phyloP scores from a whole-genome alignment of 2,797 vertebrate species.

The Toxotes lorentzi region DNA sequence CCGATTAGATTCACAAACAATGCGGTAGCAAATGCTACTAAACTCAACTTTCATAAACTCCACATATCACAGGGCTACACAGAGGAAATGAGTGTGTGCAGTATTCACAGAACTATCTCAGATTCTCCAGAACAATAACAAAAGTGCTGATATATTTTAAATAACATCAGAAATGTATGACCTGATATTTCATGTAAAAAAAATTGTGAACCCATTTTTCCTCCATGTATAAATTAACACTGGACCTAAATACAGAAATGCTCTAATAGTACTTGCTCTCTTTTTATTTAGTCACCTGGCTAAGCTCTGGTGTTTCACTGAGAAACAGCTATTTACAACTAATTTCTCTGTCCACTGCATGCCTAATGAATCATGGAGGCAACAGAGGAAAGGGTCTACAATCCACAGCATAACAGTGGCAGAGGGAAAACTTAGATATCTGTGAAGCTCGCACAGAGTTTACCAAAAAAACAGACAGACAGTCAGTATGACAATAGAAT shows the following conservation, averaged over 20 bases:
- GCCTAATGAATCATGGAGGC: conserved; percentile 4
- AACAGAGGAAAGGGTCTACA: not conserved
- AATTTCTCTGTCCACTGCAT: conserved; percentile 2
- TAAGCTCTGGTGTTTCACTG: conserved; percentile 5
- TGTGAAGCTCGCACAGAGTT: not conserved
- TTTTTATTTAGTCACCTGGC: conserved; percentile 3
- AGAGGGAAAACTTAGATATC: not conserved
- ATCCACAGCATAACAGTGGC: not conserved
- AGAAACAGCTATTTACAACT: conserved; percentile 9
- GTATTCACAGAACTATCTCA: conserved; percentile 36
- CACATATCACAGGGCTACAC: not conserved
- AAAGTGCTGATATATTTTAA: not conserved
- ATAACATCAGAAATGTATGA: not conserved
- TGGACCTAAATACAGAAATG: not conserved
- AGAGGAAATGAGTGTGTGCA: conserved; percentile 42
- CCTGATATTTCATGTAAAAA: not conserved
- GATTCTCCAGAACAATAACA: not conserved
- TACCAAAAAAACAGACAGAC: not conserved
- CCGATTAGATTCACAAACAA: not conserved
- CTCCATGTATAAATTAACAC: not conserved
- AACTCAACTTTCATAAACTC: not conserved
- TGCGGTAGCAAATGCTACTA: not conserved
- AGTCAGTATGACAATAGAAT: not conserved
- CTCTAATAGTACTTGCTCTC: not conserved
- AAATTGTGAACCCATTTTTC: not conserved